Evolutionary conservation across 1,140 invertebrate genomes (phyloP).

Genomic region (Drosophila sp.): DNA sequence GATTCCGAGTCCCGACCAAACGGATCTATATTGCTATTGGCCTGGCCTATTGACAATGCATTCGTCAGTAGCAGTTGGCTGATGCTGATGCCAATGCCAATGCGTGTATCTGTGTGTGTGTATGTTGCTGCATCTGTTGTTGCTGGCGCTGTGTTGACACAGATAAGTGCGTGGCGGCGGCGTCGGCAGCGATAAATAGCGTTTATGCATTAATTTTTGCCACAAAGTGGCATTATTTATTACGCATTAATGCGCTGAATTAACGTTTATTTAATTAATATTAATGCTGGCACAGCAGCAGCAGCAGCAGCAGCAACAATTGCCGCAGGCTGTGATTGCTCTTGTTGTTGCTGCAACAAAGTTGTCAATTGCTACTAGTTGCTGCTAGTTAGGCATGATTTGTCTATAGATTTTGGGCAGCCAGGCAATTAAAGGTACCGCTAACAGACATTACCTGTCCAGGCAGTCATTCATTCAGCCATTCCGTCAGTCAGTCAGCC

Average conservation of each 20-base stretch:
- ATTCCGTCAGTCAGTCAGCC: slow-evolving; percentile 25
- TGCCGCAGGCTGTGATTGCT: slow-evolving; percentile 14
- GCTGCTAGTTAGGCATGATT: slow-evolving; percentile 36
- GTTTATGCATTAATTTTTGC: slow-evolving; percentile 83
- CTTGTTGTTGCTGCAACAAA: slow-evolving; percentile 27
- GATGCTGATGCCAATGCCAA: slow-evolving; percentile 7
- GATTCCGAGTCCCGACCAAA: slow-evolving; percentile 21
- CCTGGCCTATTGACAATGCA: slow-evolving; percentile 73
- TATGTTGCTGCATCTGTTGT: slow-evolving; percentile 13
- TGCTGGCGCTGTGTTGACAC: slow-evolving; percentile 76
- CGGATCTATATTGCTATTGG: slow-evolving; percentile 69
- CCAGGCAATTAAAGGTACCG: slow-evolving; percentile 60
- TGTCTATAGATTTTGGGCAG: slow-evolving; percentile 53
- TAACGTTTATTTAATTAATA: slow-evolving; percentile 84
- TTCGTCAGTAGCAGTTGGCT: slow-evolving; percentile 56
- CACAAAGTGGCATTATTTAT: slow-evolving; percentile 81
- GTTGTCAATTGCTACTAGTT: slow-evolving; percentile 42
- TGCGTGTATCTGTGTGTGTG: slow-evolving; percentile 1
- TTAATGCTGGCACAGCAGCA: slow-evolving; percentile 68
- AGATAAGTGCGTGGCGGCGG: slow-evolving; percentile 76
- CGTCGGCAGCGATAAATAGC: slow-evolving; percentile 76
- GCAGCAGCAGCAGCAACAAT: slow-evolving; percentile 9
- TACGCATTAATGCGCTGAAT: slow-evolving; percentile 82
- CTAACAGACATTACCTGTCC: slow-evolving; percentile 51
- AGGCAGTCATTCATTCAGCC: slow-evolving; percentile 40